Percentiles rank a stretch among this genome's conserved stretches.
phyloP scores from a whole-genome alignment of 1,140 invertebrate genomes.

The Mamestra configurata region DNA sequence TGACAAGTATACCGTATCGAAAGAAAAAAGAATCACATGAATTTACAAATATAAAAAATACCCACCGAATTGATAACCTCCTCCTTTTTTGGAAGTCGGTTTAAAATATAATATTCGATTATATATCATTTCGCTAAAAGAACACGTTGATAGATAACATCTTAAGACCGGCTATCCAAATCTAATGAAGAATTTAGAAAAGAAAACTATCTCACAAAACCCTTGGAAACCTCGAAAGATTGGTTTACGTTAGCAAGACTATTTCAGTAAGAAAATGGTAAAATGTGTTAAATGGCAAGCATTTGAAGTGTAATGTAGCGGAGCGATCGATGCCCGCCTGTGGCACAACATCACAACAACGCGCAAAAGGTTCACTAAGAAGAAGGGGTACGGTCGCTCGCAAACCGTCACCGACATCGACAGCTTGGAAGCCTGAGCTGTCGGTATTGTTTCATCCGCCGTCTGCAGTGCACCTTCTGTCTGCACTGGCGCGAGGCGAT shows the following conservation, averaged over 20 bases:
- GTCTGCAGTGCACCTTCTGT: neutral
- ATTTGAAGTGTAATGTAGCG: constrained; percentile 7
- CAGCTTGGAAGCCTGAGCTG: no score
- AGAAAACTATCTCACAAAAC: neutral
- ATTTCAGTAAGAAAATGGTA: constrained; percentile 9
- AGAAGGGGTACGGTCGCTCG: neutral
- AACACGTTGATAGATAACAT: no score
- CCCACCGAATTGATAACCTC: no score
- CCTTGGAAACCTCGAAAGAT: neutral
- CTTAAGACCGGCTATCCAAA: no score
- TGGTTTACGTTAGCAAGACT: neutral
- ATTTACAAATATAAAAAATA: no score
- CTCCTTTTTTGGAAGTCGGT: no score
- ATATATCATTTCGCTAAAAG: no score
- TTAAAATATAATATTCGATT: no score
- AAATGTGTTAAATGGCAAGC: neutral
- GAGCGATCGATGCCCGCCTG: neutral
- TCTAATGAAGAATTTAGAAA: no score
- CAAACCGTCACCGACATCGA: no score
- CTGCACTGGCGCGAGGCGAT: neutral
- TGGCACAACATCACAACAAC: neutral
- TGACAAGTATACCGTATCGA: no score
- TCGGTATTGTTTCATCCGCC: neutral
- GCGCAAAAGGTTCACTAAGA: neutral
- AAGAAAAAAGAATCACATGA: no score